These are phyloP conservation scores for Rhorus exstirpatorius DNA, from an alignment of 2,888 invertebrate genomes.

Conservation along the genomic window DNA sequence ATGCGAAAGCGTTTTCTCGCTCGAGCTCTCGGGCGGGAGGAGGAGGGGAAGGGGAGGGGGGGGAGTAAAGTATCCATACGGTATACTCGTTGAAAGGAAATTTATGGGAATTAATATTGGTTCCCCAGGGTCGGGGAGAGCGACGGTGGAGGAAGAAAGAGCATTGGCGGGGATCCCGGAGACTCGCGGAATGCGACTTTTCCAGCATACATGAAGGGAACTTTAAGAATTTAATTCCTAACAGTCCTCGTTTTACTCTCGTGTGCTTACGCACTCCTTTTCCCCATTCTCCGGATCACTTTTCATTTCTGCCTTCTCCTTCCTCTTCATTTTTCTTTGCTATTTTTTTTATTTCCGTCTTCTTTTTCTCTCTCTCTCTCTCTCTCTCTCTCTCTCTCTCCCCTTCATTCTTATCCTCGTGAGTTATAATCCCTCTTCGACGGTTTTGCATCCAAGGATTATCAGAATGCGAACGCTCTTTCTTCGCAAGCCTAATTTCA, in stretches of 20 bases:
- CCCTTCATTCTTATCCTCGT: slow-evolving; percentile 48
- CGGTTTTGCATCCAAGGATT: slow-evolving; percentile 84
- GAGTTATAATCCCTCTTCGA: slow-evolving; percentile 57
- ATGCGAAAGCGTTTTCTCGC: slow-evolving; percentile 51
- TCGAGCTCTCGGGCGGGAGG: slow-evolving; percentile 41
- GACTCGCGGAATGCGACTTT: slow-evolving; percentile 85
- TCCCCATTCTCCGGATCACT: slow-evolving; percentile 56
- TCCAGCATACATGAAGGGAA: slow-evolving; percentile 83
- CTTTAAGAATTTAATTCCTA: slow-evolving; percentile 86
- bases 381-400: slow-evolving; percentile 78
- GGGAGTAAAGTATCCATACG: slow-evolving; percentile 76
- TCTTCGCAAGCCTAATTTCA: slow-evolving; percentile 85
- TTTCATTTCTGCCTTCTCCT: slow-evolving; percentile 57
- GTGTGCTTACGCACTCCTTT: slow-evolving; percentile 70
- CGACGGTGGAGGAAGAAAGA: slow-evolving; percentile 63
- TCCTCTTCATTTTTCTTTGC: slow-evolving; percentile 36
- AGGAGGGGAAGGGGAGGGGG: slow-evolving; percentile 44
- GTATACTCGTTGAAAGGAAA: slow-evolving; percentile 84
- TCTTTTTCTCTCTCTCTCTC: slow-evolving; percentile 80
- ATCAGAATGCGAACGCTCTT: slow-evolving; percentile 87
- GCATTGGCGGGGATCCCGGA: slow-evolving; percentile 76
- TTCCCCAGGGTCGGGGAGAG: slow-evolving; percentile 78
- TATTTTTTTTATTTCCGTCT: slow-evolving; percentile 56
- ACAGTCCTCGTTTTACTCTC: slow-evolving; percentile 66
- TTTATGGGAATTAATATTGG: slow-evolving; percentile 86